These are phyloP conservation scores for Agrotis ipsilon DNA, from an alignment of 2,888 invertebrate species.

Conservation along the genomic window DNA sequence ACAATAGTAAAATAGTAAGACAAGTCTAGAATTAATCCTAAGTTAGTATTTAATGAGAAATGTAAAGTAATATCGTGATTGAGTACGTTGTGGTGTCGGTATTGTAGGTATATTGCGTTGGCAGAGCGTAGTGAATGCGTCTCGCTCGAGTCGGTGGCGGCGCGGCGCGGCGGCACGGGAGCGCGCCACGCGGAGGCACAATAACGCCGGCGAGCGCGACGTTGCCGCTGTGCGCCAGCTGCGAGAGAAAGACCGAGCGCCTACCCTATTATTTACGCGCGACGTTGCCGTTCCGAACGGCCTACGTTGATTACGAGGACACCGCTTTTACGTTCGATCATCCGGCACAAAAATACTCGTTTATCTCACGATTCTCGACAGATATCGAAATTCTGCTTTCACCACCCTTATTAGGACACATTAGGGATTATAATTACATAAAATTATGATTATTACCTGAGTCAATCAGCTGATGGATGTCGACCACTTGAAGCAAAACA, in stretches of 20 bases:
- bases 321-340: slow-evolving; percentile 90
- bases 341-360: slow-evolving; percentile 81
- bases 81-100: slow-evolving; percentile 76
- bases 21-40: slow-evolving; percentile 49
- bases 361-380: slow-evolving; percentile 71
- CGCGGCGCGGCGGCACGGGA: slow-evolving; percentile 70
- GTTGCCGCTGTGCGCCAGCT: slow-evolving; percentile 90
- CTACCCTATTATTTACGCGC: slow-evolving; percentile 91
- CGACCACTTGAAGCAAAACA: slow-evolving; percentile 47
- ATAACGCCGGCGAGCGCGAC: slow-evolving; percentile 78
- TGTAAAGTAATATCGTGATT: slow-evolving; percentile 76
- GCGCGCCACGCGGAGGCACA: slow-evolving; percentile 76
- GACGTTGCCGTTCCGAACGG: slow-evolving; percentile 88
- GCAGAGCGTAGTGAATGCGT: slow-evolving; percentile 78
- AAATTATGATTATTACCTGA: slow-evolving; percentile 73
- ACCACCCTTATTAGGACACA: slow-evolving; percentile 54
- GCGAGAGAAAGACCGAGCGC: slow-evolving; percentile 90
- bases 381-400: slow-evolving; percentile 61
- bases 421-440: slow-evolving; percentile 43
- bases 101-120: slow-evolving; percentile 87
- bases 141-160: slow-evolving; percentile 79
- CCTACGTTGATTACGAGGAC: slow-evolving; percentile 91
- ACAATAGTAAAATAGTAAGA: slow-evolving; percentile 33
- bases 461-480: slow-evolving; percentile 60
- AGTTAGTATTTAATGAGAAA: slow-evolving; percentile 64